These are phyloP conservation scores for Platycercus adscitus DNA, from an alignment of 2,113 vertebrate species.

Conservation along the genomic window DNA sequence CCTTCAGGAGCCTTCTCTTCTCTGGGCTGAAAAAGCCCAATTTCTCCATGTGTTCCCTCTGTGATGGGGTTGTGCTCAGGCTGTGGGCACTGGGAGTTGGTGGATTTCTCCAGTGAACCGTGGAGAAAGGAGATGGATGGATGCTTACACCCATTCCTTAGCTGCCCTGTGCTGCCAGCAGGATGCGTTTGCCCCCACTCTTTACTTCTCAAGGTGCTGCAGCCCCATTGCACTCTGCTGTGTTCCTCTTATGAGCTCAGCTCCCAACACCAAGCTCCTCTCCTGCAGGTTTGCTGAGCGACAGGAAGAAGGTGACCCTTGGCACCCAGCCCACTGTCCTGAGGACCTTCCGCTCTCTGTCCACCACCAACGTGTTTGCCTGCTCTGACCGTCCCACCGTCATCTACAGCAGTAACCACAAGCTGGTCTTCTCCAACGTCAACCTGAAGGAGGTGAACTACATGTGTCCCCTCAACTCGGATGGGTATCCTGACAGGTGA, in stretches of 20 bases:
- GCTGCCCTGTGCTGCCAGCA: not conserved
- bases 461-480: constrained; percentile 99
- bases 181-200: fast-evolving
- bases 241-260: not conserved
- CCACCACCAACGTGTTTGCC: constrained; percentile 97
- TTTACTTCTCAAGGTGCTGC: not conserved
- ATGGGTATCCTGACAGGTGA: constrained; percentile 97
- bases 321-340: constrained; percentile 97
- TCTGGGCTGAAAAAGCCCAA: not conserved
- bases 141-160: not conserved
- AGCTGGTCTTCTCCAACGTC: constrained; percentile 98
- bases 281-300: constrained; percentile 86
- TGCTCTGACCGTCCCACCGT: constrained; percentile 98
- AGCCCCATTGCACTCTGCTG: fast-evolving
- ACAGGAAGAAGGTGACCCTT: constrained; percentile 97
- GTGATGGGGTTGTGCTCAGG: not conserved
- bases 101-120: not conserved
- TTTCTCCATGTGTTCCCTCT: not conserved
- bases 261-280: not conserved
- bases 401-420: constrained; percentile 99
- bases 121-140: no score
- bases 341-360: constrained; percentile 94
- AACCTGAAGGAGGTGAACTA: constrained; percentile 99
- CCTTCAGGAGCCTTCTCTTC: not conserved
- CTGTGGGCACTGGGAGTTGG: not conserved